Base-by-base conservation (phyloP, 2,113 vertebrate genomes). In the Cromileptes altivelis region DNA sequence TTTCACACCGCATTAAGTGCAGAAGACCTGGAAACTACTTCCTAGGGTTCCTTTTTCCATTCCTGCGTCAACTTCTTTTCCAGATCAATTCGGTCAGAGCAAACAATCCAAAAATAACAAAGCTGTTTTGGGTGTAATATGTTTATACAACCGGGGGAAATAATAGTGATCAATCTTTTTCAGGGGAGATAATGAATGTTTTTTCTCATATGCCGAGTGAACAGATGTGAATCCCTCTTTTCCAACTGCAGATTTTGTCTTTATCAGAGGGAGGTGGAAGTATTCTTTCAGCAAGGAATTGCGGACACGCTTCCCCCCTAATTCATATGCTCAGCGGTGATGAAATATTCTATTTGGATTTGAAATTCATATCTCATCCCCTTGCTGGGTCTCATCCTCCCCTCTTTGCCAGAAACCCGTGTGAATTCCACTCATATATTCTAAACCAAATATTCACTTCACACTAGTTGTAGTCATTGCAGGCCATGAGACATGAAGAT, bases 291-390 rank as follows among this genome's bases (percentile, higher is more conserved):
- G 73, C 11, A 3, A 76, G 45, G 63, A 85, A 84, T 68, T 55
- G 68, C 58, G 74, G 85, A 88, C 89, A 80, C 5, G 9, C 86
- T 80, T 52, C 18, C 70, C 63, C 6, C 58, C 57, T 85, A 80
- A 90, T 92, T 91, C 47, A 55, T 82, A 87, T 84, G 71, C 88
- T 76, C 76, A 63, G 78, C 23, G n/a, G 56, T 91, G 92, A 94
- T 92, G 86, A 91, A 92, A 93, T 91, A 82, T 83, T 84, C 77
- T 71, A 84, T 86, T 89, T 75, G 69, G 58, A 78, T 85, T 91
- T 92, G 88, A 92, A 93, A 93, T 89, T 89, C 80, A 85, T 83
- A 89, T 90, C 87, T 86, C 85, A 85, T 79, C 65, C 77, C 74
- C 60, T 3, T 4, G 71, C 81, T 14, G 42, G 60, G 65, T 70